Conservation (phyloP, 2,888 invertebrate genomes). For the Ceratothoa steindachneri region DNA sequence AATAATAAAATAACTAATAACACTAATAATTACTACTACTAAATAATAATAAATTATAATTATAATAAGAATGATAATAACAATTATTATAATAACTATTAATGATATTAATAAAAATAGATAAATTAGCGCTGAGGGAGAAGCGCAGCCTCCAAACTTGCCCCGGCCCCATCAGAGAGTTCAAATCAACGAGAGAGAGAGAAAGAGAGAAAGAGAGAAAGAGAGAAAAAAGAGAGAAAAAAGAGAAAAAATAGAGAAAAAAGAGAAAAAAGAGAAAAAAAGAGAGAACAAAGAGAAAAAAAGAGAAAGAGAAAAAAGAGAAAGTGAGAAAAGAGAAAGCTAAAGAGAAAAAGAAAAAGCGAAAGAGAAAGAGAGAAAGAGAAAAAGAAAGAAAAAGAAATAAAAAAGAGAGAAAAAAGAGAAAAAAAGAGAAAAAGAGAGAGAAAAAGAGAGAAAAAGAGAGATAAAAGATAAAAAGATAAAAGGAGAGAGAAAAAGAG, state of each 20-base stretch:
- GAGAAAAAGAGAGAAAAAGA: neutral
- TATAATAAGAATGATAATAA: neutral
- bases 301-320: neutral
- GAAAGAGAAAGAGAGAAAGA: no score
- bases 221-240: neutral
- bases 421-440: neutral
- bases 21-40: neutral
- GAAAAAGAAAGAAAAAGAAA: no score
- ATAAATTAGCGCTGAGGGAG: no score
- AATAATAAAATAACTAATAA: neutral
- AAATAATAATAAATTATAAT: no score
- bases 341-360: neutral
- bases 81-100: neutral
- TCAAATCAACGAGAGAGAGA: neutral
- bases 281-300: neutral
- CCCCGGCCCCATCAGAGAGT: no score
- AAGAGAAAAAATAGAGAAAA: no score
- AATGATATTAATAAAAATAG: neutral
- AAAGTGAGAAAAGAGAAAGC: neutral
- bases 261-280: no score
- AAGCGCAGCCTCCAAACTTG: no score
- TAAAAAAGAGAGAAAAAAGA: neutral
- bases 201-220: neutral
- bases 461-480: no score
- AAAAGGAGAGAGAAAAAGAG: no score